A percentile compares a stretch with the other conserved stretches of the same genome.
Evolutionary conservation across 2,113 vertebrate genomes (phyloP).

Genomic region (Oreochromis aureus): DNA sequence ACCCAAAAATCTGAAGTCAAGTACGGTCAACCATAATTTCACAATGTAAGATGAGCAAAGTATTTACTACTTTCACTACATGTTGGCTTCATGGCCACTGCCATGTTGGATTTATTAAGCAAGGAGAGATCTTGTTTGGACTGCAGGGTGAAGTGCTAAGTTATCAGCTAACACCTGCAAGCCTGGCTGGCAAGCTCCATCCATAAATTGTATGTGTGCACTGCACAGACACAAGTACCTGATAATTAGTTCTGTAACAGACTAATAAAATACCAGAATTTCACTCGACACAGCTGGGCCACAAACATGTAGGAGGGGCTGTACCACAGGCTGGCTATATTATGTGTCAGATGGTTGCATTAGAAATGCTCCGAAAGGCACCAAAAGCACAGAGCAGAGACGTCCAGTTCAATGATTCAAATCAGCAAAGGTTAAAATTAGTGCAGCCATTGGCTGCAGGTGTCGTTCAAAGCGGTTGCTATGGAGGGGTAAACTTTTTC

Average conservation of each 20-base stretch:
- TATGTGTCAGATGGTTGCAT: neutral
- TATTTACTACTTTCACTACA: neutral
- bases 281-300: neutral
- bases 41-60: neutral
- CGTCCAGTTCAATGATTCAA: neutral
- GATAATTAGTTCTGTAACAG: neutral
- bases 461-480: neutral
- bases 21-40: neutral
- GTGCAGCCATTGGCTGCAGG: neutral
- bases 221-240: neutral
- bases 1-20: neutral
- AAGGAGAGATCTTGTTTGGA: neutral
- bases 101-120: neutral
- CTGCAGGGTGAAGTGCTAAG: neutral
- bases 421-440: neutral
- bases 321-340: neutral
- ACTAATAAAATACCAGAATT: neutral
- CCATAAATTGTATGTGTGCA: neutral
- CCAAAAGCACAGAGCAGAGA: neutral
- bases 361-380: neutral
- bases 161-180: neutral
- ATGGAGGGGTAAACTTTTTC: neutral
- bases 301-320: neutral
- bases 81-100: neutral
- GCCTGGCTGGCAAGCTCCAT: neutral